A percentile compares a stretch with the other conserved stretches of the same genome.
Conservation (phyloP, 2,888 invertebrate species). For the Hydropsyche betteni region DNA sequence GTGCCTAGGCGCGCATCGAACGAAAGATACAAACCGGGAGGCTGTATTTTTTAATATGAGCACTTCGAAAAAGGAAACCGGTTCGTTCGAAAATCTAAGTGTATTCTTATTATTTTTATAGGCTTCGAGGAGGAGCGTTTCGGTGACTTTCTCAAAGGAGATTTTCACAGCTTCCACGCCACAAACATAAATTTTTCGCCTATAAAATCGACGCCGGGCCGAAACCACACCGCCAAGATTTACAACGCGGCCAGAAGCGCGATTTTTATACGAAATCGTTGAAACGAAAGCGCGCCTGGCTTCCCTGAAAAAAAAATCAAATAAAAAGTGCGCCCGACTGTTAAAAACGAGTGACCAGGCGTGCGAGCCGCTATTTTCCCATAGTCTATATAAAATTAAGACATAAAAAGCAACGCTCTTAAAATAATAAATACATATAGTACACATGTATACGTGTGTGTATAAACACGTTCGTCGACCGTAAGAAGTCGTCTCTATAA, state of each 20-base stretch:
- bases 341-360: not conserved
- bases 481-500: conserved; percentile 31
- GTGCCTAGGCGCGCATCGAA: not conserved
- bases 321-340: not conserved
- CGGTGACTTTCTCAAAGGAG: conserved; percentile 1
- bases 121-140: conserved; percentile 22
- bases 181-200: conserved; percentile 19
- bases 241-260: conserved; percentile 22
- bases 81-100: conserved; percentile 12
- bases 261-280: conserved; percentile 1
- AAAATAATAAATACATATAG: not conserved
- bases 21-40: conserved; percentile 26
- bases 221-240: not conserved
- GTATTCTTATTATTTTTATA: conserved; percentile 30
- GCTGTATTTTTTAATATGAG: conserved; percentile 23
- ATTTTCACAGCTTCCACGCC: conserved; percentile 23
- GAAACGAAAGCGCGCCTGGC: not conserved
- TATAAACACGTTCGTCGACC: conserved; percentile 23
- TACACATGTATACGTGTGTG: not conserved
- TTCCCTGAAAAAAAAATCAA: not conserved
- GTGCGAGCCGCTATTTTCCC: conserved; percentile 13
- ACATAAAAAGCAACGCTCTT: conserved; percentile 26
- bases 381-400: conserved; percentile 31
- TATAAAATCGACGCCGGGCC: conserved; percentile 18
- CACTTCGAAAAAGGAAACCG: conserved; percentile 18